A percentile compares a stretch with the other conserved stretches of the same genome.
phyloP scores from a whole-genome alignment of 2,113 vertebrate species.

The Pica pica region DNA sequence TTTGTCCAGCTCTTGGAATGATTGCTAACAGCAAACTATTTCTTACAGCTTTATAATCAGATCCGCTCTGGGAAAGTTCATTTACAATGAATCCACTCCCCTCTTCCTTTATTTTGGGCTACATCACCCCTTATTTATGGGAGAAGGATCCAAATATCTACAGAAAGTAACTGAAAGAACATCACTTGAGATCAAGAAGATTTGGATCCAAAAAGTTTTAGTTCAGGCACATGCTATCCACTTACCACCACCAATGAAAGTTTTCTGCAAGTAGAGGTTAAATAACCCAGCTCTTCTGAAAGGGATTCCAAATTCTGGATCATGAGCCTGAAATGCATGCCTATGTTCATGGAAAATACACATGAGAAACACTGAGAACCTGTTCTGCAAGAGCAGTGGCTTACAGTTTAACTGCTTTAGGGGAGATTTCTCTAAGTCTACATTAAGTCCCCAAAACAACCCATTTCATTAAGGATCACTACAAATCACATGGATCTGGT shows the following conservation, averaged over 20 bases:
- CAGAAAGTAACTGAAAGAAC: background rate
- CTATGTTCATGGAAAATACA: constrained; percentile 32
- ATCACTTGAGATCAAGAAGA: background rate
- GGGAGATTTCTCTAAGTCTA: background rate
- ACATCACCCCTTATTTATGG: background rate
- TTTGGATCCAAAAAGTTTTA: background rate
- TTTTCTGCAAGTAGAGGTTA: background rate
- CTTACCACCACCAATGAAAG: background rate
- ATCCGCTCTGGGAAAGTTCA: background rate
- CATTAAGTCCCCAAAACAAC: background rate
- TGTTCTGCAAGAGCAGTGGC: constrained; percentile 4
- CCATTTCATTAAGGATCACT: background rate
- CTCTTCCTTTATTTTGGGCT: background rate
- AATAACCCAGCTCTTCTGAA: background rate
- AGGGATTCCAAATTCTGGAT: background rate
- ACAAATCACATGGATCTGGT: background rate
- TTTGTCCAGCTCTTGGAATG: background rate
- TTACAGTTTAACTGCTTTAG: constrained; percentile 7
- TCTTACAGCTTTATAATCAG: background rate
- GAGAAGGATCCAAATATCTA: background rate
- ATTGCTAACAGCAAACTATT: background rate
- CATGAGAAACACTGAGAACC: background rate
- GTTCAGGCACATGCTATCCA: background rate
- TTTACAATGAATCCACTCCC: background rate
- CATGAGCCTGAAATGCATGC: constrained; percentile 11